These are phyloP conservation scores for Dendronephthya gigantea DNA, from an alignment of 64 coral and sea anemone genomes.

Conservation along the genomic window DNA sequence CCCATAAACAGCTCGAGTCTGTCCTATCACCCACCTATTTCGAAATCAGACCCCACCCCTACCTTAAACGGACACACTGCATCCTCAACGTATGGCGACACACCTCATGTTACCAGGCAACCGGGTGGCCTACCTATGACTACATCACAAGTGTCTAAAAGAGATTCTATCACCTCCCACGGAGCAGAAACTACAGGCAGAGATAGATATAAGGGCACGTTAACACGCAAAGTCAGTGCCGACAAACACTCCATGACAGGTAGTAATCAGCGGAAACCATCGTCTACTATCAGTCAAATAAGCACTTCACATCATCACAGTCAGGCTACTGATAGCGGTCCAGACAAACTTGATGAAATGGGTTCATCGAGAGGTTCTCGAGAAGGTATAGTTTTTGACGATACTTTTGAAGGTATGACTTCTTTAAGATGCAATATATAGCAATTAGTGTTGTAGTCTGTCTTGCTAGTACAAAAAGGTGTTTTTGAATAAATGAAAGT, in stretches of 20 bases:
- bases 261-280: neutral
- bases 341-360: neutral
- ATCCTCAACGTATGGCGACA: neutral
- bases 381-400: neutral
- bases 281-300: neutral
- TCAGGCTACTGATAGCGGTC: neutral
- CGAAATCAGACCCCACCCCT: neutral
- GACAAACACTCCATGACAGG: neutral
- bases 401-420: neutral
- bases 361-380: neutral
- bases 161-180: neutral
- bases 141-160: neutral
- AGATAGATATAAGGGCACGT: neutral
- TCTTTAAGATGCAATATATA: no score
- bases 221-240: neutral
- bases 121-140: neutral
- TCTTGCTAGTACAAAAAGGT: no score
- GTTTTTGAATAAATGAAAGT: no score
- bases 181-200: neutral
- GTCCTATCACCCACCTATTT: slow-evolving; percentile 18
- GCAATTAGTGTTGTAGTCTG: no score
- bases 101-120: neutral
- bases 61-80: neutral
- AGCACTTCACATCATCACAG: neutral
- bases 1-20: slow-evolving; percentile 42